These are phyloP conservation scores for Carapus acus DNA, from an alignment of 2,797 vertebrate genomes.

Conservation along the genomic window DNA sequence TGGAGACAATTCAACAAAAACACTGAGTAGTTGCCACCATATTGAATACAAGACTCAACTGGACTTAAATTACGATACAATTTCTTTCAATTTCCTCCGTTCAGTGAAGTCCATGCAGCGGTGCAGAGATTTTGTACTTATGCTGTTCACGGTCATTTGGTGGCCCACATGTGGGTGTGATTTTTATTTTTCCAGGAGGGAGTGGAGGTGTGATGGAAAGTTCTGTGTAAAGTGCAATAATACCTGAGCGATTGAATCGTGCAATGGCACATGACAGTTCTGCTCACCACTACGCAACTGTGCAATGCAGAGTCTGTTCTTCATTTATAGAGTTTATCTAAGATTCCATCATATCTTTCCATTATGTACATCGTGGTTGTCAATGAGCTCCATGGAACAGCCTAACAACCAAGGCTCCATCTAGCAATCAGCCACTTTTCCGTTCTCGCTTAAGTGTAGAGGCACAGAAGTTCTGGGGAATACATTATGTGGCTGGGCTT, in stretches of 20 bases:
- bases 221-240: constrained; percentile 50
- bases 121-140: constrained; percentile 7
- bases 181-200: constrained; percentile 46
- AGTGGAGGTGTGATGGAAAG: constrained; percentile 48
- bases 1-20: constrained; percentile 25
- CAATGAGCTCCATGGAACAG: constrained; percentile 1
- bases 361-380: not conserved
- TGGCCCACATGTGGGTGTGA: constrained; percentile 34
- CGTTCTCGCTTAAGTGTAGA: constrained; percentile 25
- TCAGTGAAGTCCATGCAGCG: constrained; percentile 18
- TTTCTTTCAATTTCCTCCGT: no score
- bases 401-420: not conserved
- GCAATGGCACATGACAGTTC: constrained; percentile 22
- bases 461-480: constrained; percentile 56
- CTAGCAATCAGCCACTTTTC: constrained; percentile 8
- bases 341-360: not conserved
- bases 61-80: no score
- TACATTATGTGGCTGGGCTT: constrained; percentile 51
- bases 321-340: no score
- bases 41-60: not conserved
- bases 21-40: constrained; percentile 45
- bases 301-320: no score
- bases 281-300: no score
- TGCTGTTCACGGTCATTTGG: constrained; percentile 53
- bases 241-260: constrained; percentile 37